Evolutionary conservation across 2,797 vertebrate genomes (phyloP).

Genomic region (Hemitrygon akajei): DNA sequence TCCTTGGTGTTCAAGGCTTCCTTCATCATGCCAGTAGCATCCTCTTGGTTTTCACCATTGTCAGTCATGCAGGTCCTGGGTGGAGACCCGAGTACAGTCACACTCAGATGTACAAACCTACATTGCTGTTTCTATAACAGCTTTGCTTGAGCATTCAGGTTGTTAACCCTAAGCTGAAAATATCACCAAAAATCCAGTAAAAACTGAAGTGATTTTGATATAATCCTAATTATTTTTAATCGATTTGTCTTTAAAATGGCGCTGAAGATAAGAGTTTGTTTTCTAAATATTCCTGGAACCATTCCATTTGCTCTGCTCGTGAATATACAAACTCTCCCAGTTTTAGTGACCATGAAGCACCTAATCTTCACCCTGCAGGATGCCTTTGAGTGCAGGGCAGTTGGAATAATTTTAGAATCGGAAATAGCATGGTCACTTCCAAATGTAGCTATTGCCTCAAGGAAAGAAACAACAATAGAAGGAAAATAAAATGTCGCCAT

Average conservation of each 20-base stretch:
- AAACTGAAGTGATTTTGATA: neutral
- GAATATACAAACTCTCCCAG: constrained; percentile 5
- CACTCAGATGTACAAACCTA: too few species aligned
- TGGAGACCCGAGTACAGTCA: too few species aligned
- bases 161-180: neutral
- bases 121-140: too few species aligned
- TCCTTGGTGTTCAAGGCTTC: too few species aligned
- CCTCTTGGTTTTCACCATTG: too few species aligned
- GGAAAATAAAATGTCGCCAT: too few species aligned
- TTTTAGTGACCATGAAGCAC: neutral
- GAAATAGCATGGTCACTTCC: neutral
- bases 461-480: neutral
- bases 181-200: neutral
- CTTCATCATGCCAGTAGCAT: too few species aligned
- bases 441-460: neutral
- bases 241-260: neutral
- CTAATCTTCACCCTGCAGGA: neutral
- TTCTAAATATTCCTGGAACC: neutral
- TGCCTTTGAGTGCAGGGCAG: neutral
- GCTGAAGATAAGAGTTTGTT: neutral
- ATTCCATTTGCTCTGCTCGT: constrained; percentile 11
- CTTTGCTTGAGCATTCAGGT: too few species aligned
- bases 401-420: neutral
- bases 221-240: neutral
- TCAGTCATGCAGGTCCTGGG: too few species aligned